Evolutionary conservation across 1,140 invertebrate genomes (phyloP), one percentile per base, ranked within the genome.

Genomic region (Charaxes varanes): DNA sequence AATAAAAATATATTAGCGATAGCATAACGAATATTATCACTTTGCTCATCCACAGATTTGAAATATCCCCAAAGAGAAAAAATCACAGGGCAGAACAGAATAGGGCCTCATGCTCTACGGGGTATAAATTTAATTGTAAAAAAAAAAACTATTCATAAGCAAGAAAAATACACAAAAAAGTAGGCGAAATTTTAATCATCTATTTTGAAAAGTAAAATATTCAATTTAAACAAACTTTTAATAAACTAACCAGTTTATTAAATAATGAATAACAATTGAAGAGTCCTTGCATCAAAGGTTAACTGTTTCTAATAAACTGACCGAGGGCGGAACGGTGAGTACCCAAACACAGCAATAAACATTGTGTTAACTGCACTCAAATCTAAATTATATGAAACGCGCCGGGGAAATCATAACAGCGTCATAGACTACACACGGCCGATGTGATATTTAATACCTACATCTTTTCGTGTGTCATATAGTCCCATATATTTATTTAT

Each of bases 341-440:
- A 38, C n/a, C n/a, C n/a, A 42, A 46, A 34, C 16, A 17, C 31
- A 43, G 60, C 41, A 60, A 58, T 59, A 62, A 69, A 62, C 60
- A 60, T 63, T 59, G 48, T 47, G 58, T 58, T 70, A 69, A 71
- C 57, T 64, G 59, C 64, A 62, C 65, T 67, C 55, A 58, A 51
- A 34, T 54, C 42, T 58, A 54, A 56, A 72, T 65, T 57, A 60
- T 60, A 63, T 66, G 56, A 63, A 65, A 63, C 55, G 53, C 49
- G 47, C 52, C 41, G 41, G 37, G 36, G 47, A 62, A 54, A 62
- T 60, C 43, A 53, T 62, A 58, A 61, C 47, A 49, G 43, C 18
- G 11, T 0, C 62, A 68, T 27, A 68, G 56, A 71, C 7, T 56
- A 49, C 6, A 5, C 13, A 6, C 6, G 15, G 11, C 15, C 35